A percentile compares a stretch with the other conserved stretches of the same genome.
Evolutionary conservation across 1,140 invertebrate species (phyloP).

Genomic region (Drosophila leontia): DNA sequence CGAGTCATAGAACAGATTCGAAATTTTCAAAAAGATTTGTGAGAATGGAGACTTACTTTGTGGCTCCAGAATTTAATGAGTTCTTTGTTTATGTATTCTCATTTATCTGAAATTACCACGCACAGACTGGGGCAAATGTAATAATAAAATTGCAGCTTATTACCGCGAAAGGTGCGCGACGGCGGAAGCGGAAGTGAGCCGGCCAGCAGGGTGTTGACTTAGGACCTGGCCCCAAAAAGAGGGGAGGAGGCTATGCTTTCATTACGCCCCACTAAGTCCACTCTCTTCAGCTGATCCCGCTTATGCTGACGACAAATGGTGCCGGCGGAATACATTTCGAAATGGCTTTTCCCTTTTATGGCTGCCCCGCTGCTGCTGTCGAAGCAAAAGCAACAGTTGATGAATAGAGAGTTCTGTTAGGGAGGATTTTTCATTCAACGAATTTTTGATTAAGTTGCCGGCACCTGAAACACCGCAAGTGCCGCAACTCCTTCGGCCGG

Average conservation of each 20-base stretch:
- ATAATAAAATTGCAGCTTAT: constrained; percentile 75
- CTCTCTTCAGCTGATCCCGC: constrained; percentile 35
- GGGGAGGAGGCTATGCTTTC: not conserved
- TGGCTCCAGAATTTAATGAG: constrained; percentile 58
- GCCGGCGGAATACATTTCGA: constrained; percentile 23
- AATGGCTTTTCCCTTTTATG: constrained; percentile 43
- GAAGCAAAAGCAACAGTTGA: constrained; percentile 43
- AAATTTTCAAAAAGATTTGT: too few relatives aligned
- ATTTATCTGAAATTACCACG: constrained; percentile 68
- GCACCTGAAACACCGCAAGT: constrained; percentile 20
- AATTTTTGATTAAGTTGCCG: constrained; percentile 28
- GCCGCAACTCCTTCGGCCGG: constrained; percentile 19
- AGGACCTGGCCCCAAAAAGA: constrained; percentile 22
- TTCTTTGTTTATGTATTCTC: constrained; percentile 70
- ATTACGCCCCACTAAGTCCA: constrained; percentile 58
- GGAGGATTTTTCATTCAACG: not conserved
- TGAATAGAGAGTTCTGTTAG: constrained; percentile 10
- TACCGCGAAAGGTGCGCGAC: constrained; percentile 47
- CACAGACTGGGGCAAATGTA: constrained; percentile 50
- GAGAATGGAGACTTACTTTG: constrained; percentile 15
- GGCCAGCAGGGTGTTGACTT: constrained; percentile 59
- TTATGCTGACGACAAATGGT: constrained; percentile 56
- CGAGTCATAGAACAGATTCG: not conserved
- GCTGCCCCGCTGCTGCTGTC: constrained; percentile 7
- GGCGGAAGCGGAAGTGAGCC: constrained; percentile 33